Conservation (phyloP, 1,140 invertebrate genomes). For the Parapsyche elsis region DNA sequence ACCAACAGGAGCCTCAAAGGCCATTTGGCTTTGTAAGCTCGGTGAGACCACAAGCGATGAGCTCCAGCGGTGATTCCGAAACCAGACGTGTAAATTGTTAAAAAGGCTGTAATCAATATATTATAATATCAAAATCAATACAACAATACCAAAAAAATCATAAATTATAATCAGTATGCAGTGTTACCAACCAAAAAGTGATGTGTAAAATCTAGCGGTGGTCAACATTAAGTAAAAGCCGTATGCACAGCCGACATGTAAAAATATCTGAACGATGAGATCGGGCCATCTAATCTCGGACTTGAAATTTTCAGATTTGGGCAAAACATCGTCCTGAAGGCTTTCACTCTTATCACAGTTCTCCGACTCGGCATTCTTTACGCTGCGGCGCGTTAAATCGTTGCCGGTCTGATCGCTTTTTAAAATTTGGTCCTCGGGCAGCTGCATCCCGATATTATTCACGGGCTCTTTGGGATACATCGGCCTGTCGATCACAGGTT, state of each 20-base stretch:
- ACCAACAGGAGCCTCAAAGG: conserved; percentile 82
- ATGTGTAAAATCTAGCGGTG: conserved; percentile 73
- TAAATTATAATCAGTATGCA: neutral
- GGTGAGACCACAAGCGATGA: conserved; percentile 90
- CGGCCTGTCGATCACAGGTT: conserved; percentile 9
- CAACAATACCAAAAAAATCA: neutral
- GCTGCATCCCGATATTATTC: neutral
- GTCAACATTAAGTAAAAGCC: conserved; percentile 75
- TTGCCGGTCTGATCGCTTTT: neutral
- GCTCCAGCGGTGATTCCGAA: conserved; percentile 90
- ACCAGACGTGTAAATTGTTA: conserved; percentile 74
- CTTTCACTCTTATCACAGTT: conserved; percentile 57
- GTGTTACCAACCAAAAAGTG: conserved; percentile 76
- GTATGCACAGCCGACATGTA: conserved; percentile 77
- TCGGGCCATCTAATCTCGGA: conserved; percentile 77
- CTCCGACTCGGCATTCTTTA: conserved; percentile 59
- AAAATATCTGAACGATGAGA: conserved; percentile 72
- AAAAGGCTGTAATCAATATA: conserved; percentile 68
- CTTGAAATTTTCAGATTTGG: conserved; percentile 65
- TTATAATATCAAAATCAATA: conserved; percentile 19
- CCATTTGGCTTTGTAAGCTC: conserved; percentile 86
- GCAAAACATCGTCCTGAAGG: conserved; percentile 60
- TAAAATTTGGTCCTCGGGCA: neutral
- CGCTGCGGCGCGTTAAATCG: neutral
- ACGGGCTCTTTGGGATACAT: neutral